Base-by-base conservation (phyloP, 2,797 vertebrate genomes). In the Eupleurogrammus muticus region DNA sequence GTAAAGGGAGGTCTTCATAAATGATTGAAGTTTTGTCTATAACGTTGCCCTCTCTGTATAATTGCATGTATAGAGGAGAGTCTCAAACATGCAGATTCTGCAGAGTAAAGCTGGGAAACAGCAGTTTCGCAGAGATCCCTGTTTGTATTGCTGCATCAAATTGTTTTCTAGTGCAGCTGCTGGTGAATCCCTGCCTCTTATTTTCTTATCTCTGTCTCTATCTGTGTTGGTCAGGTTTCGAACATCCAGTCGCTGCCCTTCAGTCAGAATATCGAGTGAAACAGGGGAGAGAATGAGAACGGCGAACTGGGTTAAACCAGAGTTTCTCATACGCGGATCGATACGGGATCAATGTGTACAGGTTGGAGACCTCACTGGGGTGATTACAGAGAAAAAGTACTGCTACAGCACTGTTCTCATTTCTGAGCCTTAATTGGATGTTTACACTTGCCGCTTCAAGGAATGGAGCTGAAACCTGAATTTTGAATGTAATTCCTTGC, bases 241-340 rank as follows among this genome's bases (percentile, higher is more conserved):
- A 81, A 56, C 81, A 51, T 80, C 57, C 36, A 70, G 58, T 67
- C 38, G 63, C 67, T 60, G 56, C 56, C 70, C 71, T 80, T 79
- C 79, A 74, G 81, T 89, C 77, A 63, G 75, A 83, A 85, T 90
- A 92, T 91, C 8, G 80, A 92, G 78, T 81, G 73, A 57, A 66
- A 53, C n/a, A n/a, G n/a, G n/a, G 70, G 58, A 57, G 61, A 78
- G 70, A 84, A 77, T 49, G 70, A 73, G 81, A 81, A 79, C 64
- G 55, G 51, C 81, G 82, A 85, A 86, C 74, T 77, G 69, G 75
- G 80, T 77, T 84, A 80, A 84, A 85, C 48, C 80, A 51, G 80
- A 88, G 86, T 91, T 91, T 90, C 91, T 92, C 92, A 92, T 85
- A 76, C 85, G 69, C 79, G 56, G 80, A 87, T 92, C 92, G 66